Base-by-base conservation (phyloP, 1,140 invertebrate species). In the Magallana ariakensis region DNA sequence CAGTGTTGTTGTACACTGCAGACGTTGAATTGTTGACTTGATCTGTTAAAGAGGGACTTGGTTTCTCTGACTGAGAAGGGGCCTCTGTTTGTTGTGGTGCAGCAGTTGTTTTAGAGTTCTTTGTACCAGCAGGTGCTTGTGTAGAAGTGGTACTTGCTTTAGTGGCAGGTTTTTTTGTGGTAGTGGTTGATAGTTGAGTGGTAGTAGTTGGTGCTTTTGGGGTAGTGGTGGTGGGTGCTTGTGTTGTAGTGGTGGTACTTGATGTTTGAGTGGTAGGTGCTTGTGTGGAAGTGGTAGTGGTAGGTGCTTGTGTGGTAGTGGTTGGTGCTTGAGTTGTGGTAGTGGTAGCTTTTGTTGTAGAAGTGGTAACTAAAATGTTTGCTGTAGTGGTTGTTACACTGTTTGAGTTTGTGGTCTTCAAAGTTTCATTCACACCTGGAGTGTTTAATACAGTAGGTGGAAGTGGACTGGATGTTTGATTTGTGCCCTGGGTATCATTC, bases 1-100 rank as follows among this genome's bases (percentile, higher is more conserved):
- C 70, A n/a, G 85, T 55, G 15, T 86, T 80, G 10, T 57, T 55
- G 56, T 15, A 13, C 9, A 56, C 60, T 57, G 33, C 66, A 70
- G 91, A 87, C n/a, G 87, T 87, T 53, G 90, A 87, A 57, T 15
- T 89, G 81, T 83, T 83, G 8, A 53, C 46, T 55, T 82, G 46
- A 16, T 55, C 62, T 83, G 60, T 70, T 15, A 9, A 58, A 4
- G 58, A 26, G 1, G 83, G 13, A 75, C 22, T 84, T 33, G 19
- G 22, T 83, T 54, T 87, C 16, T 70, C 83, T 53, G 85, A n/a
- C 13, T 89, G 33, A 33, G 70, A 83, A 16, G 83, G 16, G 2
- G 33, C 33, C 33, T 46, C 33, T 3, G 33, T 46, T 46, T 81
- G 80, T 80, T 22, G 85, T 46, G 56, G 19, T 85, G 92, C 81